phyloP scores from a whole-genome alignment of 2,797 vertebrate genomes.

The Bucorvus abyssinicus region DNA sequence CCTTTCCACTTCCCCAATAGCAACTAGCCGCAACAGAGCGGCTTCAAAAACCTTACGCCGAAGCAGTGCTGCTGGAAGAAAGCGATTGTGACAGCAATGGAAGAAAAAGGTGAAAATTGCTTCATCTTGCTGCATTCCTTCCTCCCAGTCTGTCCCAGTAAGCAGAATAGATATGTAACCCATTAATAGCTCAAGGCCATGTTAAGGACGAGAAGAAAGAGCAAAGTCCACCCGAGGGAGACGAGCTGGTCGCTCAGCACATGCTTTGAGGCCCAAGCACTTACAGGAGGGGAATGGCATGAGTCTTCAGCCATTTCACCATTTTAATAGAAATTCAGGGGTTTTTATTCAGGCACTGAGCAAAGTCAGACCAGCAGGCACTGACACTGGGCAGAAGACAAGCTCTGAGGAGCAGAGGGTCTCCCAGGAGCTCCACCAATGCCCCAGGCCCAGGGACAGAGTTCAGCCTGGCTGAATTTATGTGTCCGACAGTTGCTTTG shows the following conservation, averaged over 20 bases:
- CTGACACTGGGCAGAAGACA: background rate
- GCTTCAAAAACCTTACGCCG: background rate
- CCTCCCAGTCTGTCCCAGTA: background rate
- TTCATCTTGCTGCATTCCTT: background rate
- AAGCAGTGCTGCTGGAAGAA: background rate
- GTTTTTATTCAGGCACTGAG: background rate
- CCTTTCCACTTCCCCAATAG: background rate
- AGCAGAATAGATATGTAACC: rapidly evolving
- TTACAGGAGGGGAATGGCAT: rapidly evolving
- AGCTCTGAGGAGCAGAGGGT: background rate
- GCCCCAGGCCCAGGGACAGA: background rate
- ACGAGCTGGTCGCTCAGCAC: background rate
- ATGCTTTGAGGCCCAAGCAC: background rate
- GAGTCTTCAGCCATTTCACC: rapidly evolving
- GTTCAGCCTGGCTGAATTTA: background rate
- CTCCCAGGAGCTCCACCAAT: background rate
- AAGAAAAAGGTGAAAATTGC: background rate
- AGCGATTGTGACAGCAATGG: background rate
- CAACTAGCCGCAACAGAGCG: rapidly evolving
- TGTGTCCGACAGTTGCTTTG: background rate
- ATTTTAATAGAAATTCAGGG: background rate
- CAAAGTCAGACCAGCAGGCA: rapidly evolving
- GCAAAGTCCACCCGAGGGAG: background rate
- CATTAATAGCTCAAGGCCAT: rapidly evolving
- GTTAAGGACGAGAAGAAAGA: background rate